These are phyloP conservation scores for Glyptemys insculpta DNA, from an alignment of 2,797 vertebrate genomes.

Conservation along the genomic window DNA sequence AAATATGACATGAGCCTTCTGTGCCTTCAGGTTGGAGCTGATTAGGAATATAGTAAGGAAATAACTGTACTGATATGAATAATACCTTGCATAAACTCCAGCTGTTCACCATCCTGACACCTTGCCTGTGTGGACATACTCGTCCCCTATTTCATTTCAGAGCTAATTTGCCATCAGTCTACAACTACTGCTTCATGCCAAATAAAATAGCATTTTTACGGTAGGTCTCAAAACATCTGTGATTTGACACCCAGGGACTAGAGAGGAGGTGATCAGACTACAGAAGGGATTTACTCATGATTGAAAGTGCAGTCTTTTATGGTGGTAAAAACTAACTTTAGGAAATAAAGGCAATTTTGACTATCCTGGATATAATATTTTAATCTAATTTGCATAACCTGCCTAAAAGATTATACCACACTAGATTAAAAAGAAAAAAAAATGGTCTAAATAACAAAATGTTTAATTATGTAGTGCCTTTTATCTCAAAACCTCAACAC, in stretches of 20 bases:
- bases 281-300: neutral
- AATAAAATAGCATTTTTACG: neutral
- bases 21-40: neutral
- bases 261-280: neutral
- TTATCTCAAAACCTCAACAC: neutral
- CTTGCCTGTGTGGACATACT: neutral
- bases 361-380: neutral
- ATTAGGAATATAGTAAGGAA: conserved; percentile 20
- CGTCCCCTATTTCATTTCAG: conserved; percentile 17
- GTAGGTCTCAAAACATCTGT: conserved; percentile 14
- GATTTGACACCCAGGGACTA: neutral
- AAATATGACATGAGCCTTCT: neutral
- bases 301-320: neutral
- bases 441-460: neutral
- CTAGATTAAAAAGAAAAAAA: neutral
- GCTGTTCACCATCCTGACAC: conserved; percentile 23
- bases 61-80: conserved; percentile 19
- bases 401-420: neutral
- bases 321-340: neutral
- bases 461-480: neutral
- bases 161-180: conserved; percentile 31
- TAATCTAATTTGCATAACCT: neutral
- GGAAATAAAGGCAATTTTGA: neutral
- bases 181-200: conserved; percentile 1
- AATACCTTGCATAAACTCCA: conserved; percentile 13